Evolutionary conservation across 2,113 vertebrate species (phyloP).

Genomic region (Phyllopteryx taeniolatus): DNA sequence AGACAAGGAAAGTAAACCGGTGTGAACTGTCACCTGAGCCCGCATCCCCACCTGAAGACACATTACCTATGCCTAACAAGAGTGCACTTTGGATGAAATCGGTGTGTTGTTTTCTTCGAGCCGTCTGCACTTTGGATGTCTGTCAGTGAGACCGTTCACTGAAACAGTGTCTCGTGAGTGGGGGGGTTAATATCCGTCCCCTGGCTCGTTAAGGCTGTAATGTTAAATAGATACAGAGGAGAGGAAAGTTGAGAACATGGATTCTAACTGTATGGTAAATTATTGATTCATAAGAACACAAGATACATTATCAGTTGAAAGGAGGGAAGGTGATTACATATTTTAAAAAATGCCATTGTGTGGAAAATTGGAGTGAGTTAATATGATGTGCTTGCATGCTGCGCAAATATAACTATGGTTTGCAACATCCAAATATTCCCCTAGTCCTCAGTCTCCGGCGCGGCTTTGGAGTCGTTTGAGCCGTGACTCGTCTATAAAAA

Average conservation of each 20-base stretch:
- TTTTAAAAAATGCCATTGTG: background rate
- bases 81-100: conserved; percentile 32
- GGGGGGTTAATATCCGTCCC: conserved; percentile 16
- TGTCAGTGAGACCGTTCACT: conserved; percentile 17
- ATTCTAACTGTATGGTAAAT: background rate
- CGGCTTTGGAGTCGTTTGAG: background rate
- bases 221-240: conserved; percentile 8
- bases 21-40: conserved; percentile 26
- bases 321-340: background rate
- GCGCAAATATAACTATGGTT: background rate
- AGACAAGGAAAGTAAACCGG: conserved; percentile 36
- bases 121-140: conserved; percentile 31
- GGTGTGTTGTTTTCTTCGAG: conserved; percentile 26
- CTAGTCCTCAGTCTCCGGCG: too few species aligned
- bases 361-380: background rate
- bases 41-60: conserved; percentile 25
- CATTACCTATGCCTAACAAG: conserved; percentile 39
- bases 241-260: background rate
- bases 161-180: background rate
- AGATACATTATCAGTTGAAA: conserved; percentile 5
- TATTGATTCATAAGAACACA: conserved; percentile 15
- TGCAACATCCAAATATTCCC: background rate
- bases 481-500: background rate
- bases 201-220: conserved; percentile 22
- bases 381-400: too few species aligned